phyloP scores from a whole-genome alignment of 1,140 invertebrate genomes.

The Achatina immaculata region DNA sequence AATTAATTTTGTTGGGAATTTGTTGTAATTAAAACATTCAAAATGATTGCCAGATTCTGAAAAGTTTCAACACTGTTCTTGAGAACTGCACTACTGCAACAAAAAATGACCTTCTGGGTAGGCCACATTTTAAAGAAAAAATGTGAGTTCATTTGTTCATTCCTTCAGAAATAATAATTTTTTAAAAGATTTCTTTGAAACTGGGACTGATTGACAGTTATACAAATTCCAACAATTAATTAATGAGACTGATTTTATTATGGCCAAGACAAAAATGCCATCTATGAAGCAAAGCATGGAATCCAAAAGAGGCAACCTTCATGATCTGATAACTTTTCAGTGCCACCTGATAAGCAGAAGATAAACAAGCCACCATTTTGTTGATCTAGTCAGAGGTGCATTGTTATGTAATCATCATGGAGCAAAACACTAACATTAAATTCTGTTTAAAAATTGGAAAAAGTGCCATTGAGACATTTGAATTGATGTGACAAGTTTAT shows the following conservation, averaged over 20 bases:
- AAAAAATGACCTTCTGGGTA: conserved; percentile 22
- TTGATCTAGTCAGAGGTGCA: too few relatives aligned
- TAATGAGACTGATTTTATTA: too few relatives aligned
- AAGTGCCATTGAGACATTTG: too few relatives aligned
- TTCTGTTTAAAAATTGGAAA: too few relatives aligned
- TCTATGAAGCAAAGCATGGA: too few relatives aligned
- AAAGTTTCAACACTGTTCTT: conserved; percentile 31
- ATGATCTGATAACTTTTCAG: background rate
- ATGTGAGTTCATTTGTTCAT: conserved; percentile 32
- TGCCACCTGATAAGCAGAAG: background rate
- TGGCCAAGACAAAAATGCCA: too few relatives aligned
- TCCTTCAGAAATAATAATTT: background rate
- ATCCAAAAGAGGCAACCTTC: too few relatives aligned
- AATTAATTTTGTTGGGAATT: background rate
- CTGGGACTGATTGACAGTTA: background rate
- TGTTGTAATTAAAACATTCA: background rate
- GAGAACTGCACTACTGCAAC: conserved; percentile 22
- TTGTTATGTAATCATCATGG: too few relatives aligned
- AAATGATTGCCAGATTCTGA: conserved; percentile 31
- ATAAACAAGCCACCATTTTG: too few relatives aligned
- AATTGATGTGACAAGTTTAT: too few relatives aligned
- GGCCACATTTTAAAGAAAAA: conserved; percentile 7
- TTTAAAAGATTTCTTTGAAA: background rate
- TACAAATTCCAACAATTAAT: too few relatives aligned
- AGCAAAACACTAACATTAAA: too few relatives aligned